Percentiles rank a stretch among this genome's conserved stretches.
phyloP scores from a whole-genome alignment of 1,140 invertebrate species.

The Anadara kagoshimensis region DNA sequence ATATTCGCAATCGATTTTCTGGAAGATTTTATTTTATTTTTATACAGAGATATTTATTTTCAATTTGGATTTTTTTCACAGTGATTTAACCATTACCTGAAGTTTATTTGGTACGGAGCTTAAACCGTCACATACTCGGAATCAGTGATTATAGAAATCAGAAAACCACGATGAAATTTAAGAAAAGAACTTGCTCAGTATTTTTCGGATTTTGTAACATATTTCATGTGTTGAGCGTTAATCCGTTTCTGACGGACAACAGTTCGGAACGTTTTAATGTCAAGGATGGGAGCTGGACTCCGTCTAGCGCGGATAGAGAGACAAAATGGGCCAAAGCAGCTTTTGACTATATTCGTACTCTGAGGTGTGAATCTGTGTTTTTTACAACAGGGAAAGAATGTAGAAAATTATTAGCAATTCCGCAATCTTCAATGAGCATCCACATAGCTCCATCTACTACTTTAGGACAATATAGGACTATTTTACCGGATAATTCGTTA shows the following conservation, averaged over 20 bases:
- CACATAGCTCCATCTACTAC: slow-evolving; percentile 56
- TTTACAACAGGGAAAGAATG: slow-evolving; percentile 59
- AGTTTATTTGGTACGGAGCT: no score
- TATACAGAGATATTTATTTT: no score
- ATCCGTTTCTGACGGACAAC: slow-evolving; percentile 38
- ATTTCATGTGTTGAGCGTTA: slow-evolving; percentile 24
- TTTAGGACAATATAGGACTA: slow-evolving; percentile 58
- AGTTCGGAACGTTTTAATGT: slow-evolving; percentile 35
- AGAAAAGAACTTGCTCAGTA: slow-evolving; percentile 24
- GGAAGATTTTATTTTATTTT: no score
- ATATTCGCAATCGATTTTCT: no score
- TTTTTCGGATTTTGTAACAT: slow-evolving; percentile 30
- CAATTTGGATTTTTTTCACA: no score
- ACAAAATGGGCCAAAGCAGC: slow-evolving; percentile 58
- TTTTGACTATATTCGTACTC: slow-evolving; percentile 50
- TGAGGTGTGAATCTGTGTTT: slow-evolving; percentile 60
- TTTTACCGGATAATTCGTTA: slow-evolving; percentile 73
- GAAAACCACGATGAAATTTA: neutral
- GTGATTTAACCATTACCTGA: no score
- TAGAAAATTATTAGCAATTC: slow-evolving; percentile 41
- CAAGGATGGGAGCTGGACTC: slow-evolving; percentile 34
- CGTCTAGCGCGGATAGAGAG: slow-evolving; percentile 20
- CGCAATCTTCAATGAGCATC: slow-evolving; percentile 49
- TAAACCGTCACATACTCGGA: no score
- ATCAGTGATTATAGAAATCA: no score